These are phyloP conservation scores for Ctenicera cuprea DNA, from an alignment of 2,888 invertebrate species.

Conservation along the genomic window DNA sequence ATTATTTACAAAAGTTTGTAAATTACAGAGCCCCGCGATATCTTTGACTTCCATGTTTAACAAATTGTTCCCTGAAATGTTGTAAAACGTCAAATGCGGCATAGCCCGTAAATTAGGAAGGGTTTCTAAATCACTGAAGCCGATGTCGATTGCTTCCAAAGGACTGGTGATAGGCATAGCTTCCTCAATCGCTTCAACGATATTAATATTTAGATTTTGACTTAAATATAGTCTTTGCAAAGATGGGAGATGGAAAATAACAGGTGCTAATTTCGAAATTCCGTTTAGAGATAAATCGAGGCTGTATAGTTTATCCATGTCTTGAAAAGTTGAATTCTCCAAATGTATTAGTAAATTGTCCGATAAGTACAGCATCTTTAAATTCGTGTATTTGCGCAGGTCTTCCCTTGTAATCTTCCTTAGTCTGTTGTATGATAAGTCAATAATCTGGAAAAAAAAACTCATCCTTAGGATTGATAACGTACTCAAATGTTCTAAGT, in stretches of 20 bases:
- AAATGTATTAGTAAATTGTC: slow-evolving; percentile 67
- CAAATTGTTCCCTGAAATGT: slow-evolving; percentile 66
- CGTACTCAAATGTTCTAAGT: not conserved
- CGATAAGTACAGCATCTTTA: slow-evolving; percentile 68
- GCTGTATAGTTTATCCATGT: slow-evolving; percentile 61
- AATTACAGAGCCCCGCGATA: slow-evolving; percentile 68
- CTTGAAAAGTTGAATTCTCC: slow-evolving; percentile 65
- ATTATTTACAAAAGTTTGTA: slow-evolving; percentile 62
- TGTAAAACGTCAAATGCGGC: slow-evolving; percentile 64
- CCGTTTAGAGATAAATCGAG: slow-evolving; percentile 67
- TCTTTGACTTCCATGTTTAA: slow-evolving; percentile 60
- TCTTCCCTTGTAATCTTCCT: slow-evolving; percentile 65
- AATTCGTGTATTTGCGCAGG: slow-evolving; percentile 62
- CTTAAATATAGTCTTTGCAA: slow-evolving; percentile 67
- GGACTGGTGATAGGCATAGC: slow-evolving; percentile 66
- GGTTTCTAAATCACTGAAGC: slow-evolving; percentile 62
- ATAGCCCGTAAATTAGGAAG: slow-evolving; percentile 59
- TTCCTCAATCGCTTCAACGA: slow-evolving; percentile 64
- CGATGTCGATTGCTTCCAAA: slow-evolving; percentile 65
- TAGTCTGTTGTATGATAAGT: slow-evolving; percentile 67
- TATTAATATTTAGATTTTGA: slow-evolving; percentile 67
- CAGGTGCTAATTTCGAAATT: slow-evolving; percentile 63
- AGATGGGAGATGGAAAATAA: slow-evolving; percentile 67
- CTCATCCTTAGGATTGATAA: not conserved
- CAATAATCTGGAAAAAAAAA: slow-evolving; percentile 63